Base-by-base conservation (phyloP, 2,797 vertebrate genomes). In the Ataeniobius toweri region DNA sequence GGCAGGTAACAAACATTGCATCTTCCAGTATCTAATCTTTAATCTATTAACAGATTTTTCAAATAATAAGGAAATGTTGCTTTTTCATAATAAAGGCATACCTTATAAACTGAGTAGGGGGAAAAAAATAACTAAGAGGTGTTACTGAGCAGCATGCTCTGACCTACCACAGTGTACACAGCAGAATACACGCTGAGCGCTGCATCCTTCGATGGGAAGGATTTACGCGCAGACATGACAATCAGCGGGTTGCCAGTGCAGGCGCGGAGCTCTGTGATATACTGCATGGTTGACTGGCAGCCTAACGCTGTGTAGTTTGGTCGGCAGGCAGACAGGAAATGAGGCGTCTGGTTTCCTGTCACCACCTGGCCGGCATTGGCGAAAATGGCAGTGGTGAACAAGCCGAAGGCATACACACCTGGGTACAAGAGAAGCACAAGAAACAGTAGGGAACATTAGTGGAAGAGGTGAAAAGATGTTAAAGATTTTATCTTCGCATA, bases 361-460 rank as follows among this genome's bases (percentile, higher is more conserved):
- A 98, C 97, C 73, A 97, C 97, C 89, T 98, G 97, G 20, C 97
- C 96, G 0, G 97, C 96, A 6, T 97, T 98, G 83, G 96, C 97
- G 12, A 97, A 98, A 90, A 98, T 98, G 86, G 95, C 96, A 31
- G 97, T 97, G 83, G 96, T 96, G 89, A 98, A 97, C 36, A 98
- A 95, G 67, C 97, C 97, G 4, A 98, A 98, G 71, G 97, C 95
- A 55, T 97, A 97, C 55, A 98, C 97, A 2, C 97, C 97, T 98
- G 83, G 44, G 53, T 3, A 8, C 4, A 51, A 70, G 18, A 71
- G 6, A 22, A 63, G 36, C 6, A 56, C 0, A 18, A 36, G 44
- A 28, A 18, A 18, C 16, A 8, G 20, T 26, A 0, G 31, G 22
- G 22, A 41, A 20, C 1, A 31, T 70, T 61, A 12, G 20, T 20